These are phyloP conservation scores for Macrosteles quadrilineatus DNA, from an alignment of 1,140 invertebrate genomes.

Conservation along the genomic window DNA sequence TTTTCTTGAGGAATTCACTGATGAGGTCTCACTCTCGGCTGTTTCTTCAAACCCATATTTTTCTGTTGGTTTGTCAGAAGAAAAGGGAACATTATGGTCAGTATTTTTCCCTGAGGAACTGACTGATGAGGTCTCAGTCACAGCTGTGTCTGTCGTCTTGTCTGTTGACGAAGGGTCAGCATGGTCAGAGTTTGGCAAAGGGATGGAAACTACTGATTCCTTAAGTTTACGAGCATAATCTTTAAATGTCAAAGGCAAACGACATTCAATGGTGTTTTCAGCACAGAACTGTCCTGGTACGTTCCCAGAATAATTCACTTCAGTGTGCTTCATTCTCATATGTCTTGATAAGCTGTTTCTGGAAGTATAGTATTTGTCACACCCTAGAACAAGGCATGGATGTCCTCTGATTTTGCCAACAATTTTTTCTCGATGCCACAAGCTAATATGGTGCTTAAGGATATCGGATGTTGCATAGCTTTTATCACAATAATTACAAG, in stretches of 20 bases:
- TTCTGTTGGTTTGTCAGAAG: too few species aligned
- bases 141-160: too few species aligned
- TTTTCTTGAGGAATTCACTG: too few species aligned
- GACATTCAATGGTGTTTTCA: neutral
- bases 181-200: too few species aligned
- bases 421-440: neutral
- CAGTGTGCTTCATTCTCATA: neutral
- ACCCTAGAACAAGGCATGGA: neutral
- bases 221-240: neutral
- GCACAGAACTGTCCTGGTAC: neutral
- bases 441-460: conserved; percentile 1
- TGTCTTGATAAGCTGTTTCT: neutral
- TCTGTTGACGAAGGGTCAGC: too few species aligned
- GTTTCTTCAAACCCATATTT: too few species aligned
- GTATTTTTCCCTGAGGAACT: too few species aligned
- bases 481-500: neutral
- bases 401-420: neutral
- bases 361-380: neutral
- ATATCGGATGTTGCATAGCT: neutral
- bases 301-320: neutral
- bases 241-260: neutral
- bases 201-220: neutral
- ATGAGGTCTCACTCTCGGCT: too few species aligned
- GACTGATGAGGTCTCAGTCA: too few species aligned
- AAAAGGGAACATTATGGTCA: too few species aligned